Evolutionary conservation across 2,888 invertebrate species (phyloP), one percentile per base, ranked within the genome.

Genomic region (Machimus rusticus): DNA sequence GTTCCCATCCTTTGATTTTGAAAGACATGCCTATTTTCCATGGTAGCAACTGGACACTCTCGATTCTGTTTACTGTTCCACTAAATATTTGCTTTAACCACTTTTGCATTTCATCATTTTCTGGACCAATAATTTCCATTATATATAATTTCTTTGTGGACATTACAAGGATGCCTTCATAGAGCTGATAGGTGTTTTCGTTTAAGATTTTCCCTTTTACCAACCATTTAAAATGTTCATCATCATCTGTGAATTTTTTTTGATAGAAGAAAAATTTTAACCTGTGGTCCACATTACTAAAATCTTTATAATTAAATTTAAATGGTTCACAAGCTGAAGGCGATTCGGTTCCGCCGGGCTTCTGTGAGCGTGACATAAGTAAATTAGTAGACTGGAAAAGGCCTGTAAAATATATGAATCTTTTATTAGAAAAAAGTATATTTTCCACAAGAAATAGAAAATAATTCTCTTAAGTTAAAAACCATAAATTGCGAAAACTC

Each of bases 191-290:
- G n/a, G 90, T 90, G 88, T 91, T 91, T 87, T 92, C 92, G 90
- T 93, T 93, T 76, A 93, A 91, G 28, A 94, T 93, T 88, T 90
- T 91, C 88, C 94, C 94, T 89, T 93, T 93, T 1, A 93, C 91
- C 79, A 94, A 90, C 91, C 94, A 92, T 82, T 94, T 92, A 6
- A 94, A 93, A 87, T 94, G 93, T 90, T 95, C 94, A 43, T 93
- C 93, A 87, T 93, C 92, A 88, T 94, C 93, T 88, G 94, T 93
- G 89, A 95, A 94, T 90, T 94, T 92, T 88, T 92, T 92, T 89
- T 94, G 92, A 90, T 94, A 94, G 55, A 95, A 93, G 90, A 94
- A 94, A 4, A 94, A 91, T 90, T 94, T 94, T n/a, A 95, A 91
- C 79, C 95, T 93, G 89, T 94, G 94, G 91, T 95, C 95, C 23